Conservation (phyloP, 2,888 invertebrate genomes). For the Xylocampa areola region DNA sequence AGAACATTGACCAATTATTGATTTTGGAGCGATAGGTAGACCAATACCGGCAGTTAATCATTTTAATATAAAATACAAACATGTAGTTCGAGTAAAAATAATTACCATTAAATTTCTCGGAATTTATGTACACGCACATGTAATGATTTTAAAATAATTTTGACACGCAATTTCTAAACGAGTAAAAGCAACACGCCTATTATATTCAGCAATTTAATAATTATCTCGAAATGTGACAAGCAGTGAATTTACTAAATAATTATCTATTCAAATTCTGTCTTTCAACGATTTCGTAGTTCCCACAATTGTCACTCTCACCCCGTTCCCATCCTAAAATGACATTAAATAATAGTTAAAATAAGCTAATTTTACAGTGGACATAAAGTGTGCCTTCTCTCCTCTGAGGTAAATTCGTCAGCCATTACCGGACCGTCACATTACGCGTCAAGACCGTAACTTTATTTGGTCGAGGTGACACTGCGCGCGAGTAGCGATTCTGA, state of each 20-base stretch:
- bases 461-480: conserved; percentile 53
- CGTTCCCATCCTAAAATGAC: conserved; percentile 79
- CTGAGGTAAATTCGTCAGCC: conserved; percentile 68
- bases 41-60: conserved; percentile 45
- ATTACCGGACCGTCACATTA: conserved; percentile 80
- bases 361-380: conserved; percentile 78
- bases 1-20: conserved; percentile 84
- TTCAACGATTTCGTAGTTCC: conserved; percentile 77
- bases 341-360: conserved; percentile 85
- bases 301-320: conserved; percentile 79
- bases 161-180: conserved; percentile 55
- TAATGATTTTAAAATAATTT: conserved; percentile 51
- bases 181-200: conserved; percentile 55
- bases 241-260: conserved; percentile 71
- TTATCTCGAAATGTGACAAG: conserved; percentile 63
- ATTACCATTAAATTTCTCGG: conserved; percentile 50
- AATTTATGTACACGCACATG: conserved; percentile 32
- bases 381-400: conserved; percentile 67
- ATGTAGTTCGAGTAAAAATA: conserved; percentile 51
- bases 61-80: conserved; percentile 46
- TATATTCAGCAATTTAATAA: conserved; percentile 59
- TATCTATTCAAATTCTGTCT: conserved; percentile 75
- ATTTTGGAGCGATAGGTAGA: conserved; percentile 70
- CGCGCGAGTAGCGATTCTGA: conserved; percentile 46
- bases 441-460: conserved; percentile 71